Percentiles rank a stretch among this genome's conserved stretches.
Evolutionary conservation across 2,113 vertebrate genomes (phyloP).

Genomic region (Oenanthe oenanthe): DNA sequence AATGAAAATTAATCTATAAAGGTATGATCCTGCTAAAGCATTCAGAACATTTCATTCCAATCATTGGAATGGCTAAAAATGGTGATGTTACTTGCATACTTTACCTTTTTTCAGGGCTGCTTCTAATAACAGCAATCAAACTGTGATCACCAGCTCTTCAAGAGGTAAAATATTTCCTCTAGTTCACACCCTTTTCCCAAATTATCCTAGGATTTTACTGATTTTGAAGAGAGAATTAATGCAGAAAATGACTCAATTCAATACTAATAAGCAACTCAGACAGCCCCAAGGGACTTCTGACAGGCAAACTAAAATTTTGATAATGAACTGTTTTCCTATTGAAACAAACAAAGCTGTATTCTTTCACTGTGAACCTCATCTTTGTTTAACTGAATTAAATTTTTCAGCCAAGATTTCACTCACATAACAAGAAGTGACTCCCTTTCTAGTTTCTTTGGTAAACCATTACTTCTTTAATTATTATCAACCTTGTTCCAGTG

Average conservation of each 20-base stretch:
- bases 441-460: slow-evolving; percentile 93
- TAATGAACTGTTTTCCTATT: slow-evolving; percentile 72
- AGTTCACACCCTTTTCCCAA: background rate
- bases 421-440: slow-evolving; percentile 91
- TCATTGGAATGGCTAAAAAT: background rate
- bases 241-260: slow-evolving; percentile 70
- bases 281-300: slow-evolving; percentile 73
- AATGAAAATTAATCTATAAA: slow-evolving; percentile 20
- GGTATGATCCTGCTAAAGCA: background rate
- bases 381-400: slow-evolving; percentile 79
- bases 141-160: slow-evolving; percentile 7
- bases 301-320: slow-evolving; percentile 77
- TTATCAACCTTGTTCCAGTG: slow-evolving; percentile 94
- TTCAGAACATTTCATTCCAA: background rate
- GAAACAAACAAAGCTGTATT: slow-evolving; percentile 50
- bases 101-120: background rate
- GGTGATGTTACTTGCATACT: background rate
- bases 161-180: slow-evolving; percentile 17
- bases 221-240: slow-evolving; percentile 66
- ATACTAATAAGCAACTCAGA: slow-evolving; percentile 71
- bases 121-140: slow-evolving; percentile 56
- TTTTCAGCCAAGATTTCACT: slow-evolving; percentile 81
- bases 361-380: slow-evolving; percentile 65
- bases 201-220: slow-evolving; percentile 25
- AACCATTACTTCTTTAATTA: slow-evolving; percentile 96